Evolutionary conservation across 2,888 invertebrate genomes (phyloP), one percentile per base, ranked within the genome.

Genomic region (Drosophila birchii): DNA sequence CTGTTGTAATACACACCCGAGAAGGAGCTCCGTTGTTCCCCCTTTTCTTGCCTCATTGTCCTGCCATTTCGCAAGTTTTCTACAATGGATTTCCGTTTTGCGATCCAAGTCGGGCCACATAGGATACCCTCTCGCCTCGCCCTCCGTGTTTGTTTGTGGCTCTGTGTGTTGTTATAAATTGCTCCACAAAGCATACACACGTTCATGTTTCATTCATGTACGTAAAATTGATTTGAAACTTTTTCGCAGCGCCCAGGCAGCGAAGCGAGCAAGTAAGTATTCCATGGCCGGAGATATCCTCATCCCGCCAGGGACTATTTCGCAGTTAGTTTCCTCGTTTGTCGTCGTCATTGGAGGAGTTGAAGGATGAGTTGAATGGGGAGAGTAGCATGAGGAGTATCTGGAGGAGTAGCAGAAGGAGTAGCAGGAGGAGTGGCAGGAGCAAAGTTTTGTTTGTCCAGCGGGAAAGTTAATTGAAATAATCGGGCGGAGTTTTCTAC

Each of bases 31-130:
- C 23, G 51, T 36, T 53, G 36, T 23, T 53, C 51, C 53, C 38
- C 45, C 29, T 29, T 12, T 39, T 47, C n/a, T 49, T 34, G 44
- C 49, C 49, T 54, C 70, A 86, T 86, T 85, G 87, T 88, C 79
- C 87, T 81, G 88, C 74, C 76, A 81, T 87, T 88, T 86, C 79
- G 86, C 89, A 88, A 88, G 89, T 86, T 81, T 86, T 72, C 79
- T 81, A 86, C 89, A 86, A 88, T 85, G 87, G 81, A 85, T 85
- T 84, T 85, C 87, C 89, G 87, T 67, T 67, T 72, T 76, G 71
- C 57, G 74, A 64, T 64, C 75, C 59, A 71, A 59, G 59, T 32
- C 18, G 34, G 32, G 32, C 32, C 32, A 34, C 32, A 34, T 11
- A 12, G 20, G 43, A 43, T 43, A 43, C 43, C 11, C 26, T 57